A percentile compares a stretch with the other conserved stretches of the same genome.
Evolutionary conservation across 2,888 invertebrate species (phyloP).

Genomic region (Plagodis dolabraria): DNA sequence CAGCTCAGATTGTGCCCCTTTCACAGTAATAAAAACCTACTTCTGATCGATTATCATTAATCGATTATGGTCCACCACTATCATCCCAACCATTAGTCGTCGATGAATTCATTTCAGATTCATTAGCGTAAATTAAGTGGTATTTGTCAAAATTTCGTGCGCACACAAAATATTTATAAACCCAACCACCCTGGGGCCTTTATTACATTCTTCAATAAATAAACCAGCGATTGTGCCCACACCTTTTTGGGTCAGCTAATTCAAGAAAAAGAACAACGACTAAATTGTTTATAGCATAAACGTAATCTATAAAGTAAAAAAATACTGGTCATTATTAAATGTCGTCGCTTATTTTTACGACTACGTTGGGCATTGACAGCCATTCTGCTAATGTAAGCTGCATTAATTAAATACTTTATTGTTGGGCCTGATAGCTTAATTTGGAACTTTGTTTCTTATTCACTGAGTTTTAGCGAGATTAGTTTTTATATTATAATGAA

Average conservation of each 20-base stretch:
- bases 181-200: slow-evolving; percentile 59
- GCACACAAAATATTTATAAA: slow-evolving; percentile 78
- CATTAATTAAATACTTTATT: slow-evolving; percentile 75
- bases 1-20: no score
- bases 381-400: slow-evolving; percentile 74
- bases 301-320: slow-evolving; percentile 55
- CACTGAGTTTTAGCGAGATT: slow-evolving; percentile 52
- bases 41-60: slow-evolving; percentile 28
- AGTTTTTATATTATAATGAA: slow-evolving; percentile 54
- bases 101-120: slow-evolving; percentile 76
- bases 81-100: slow-evolving; percentile 59
- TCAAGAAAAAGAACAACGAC: slow-evolving; percentile 47
- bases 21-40: not conserved
- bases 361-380: slow-evolving; percentile 63
- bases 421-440: slow-evolving; percentile 74
- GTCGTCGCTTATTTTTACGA: slow-evolving; percentile 71
- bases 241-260: slow-evolving; percentile 54
- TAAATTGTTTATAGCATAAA: slow-evolving; percentile 60
- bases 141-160: slow-evolving; percentile 79
- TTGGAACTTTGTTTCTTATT: slow-evolving; percentile 59
- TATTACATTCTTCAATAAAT: slow-evolving; percentile 63
- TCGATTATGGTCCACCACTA: slow-evolving; percentile 57
- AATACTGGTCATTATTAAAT: slow-evolving; percentile 63
- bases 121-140: slow-evolving; percentile 83
- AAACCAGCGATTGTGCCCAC: slow-evolving; percentile 57